A percentile compares a stretch with the other conserved stretches of the same genome.
Conservation (phyloP, 2,888 invertebrate genomes). For the Dioctria rufipes region DNA sequence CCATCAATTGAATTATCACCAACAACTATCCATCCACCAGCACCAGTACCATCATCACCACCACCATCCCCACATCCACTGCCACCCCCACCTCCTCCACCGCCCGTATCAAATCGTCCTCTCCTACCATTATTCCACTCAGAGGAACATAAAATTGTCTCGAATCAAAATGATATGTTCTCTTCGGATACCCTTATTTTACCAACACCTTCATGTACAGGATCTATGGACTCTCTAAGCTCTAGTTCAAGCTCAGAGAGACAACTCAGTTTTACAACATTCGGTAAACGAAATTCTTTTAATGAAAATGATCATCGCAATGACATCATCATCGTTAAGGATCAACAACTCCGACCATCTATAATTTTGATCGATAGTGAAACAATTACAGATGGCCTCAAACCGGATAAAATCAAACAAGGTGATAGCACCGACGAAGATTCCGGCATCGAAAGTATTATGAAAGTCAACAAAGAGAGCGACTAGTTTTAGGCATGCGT, state of each 20-base stretch:
- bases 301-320: conserved; percentile 46
- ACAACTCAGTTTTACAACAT: conserved; percentile 59
- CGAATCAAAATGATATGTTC: conserved; percentile 35
- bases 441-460: conserved; percentile 63
- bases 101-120: neutral
- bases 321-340: conserved; percentile 11
- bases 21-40: neutral
- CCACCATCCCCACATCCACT: neutral
- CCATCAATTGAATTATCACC: conserved; percentile 18
- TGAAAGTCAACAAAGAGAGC: conserved; percentile 58
- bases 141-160: neutral
- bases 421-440: conserved; percentile 63
- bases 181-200: conserved; percentile 45
- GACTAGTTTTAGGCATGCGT: conserved; percentile 39
- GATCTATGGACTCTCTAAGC: conserved; percentile 62
- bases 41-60: neutral
- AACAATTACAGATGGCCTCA: conserved; percentile 34
- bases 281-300: conserved; percentile 58
- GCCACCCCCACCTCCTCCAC: neutral
- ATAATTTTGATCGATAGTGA: conserved; percentile 56
- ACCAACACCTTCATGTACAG: conserved; percentile 61
- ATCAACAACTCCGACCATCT: conserved; percentile 51
- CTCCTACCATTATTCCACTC: too few relatives aligned
- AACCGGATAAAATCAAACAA: conserved; percentile 58
- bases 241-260: conserved; percentile 60